Base-by-base conservation (phyloP, 2,888 invertebrate species). In the Polymixis lichenea region DNA sequence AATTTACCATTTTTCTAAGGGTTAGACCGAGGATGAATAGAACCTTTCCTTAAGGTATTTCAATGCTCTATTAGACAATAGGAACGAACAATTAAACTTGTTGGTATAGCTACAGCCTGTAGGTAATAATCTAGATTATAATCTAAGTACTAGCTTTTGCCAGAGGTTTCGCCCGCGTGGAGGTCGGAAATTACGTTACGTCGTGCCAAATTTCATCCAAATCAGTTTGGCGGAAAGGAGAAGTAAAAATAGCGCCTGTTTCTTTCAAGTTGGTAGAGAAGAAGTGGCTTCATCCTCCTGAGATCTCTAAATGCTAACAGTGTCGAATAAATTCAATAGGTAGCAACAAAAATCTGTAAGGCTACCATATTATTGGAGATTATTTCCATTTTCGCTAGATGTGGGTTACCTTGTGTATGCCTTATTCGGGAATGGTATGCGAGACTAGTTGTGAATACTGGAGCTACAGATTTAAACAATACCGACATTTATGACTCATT, bases 321-420 rank as follows among this genome's bases (percentile, higher is more conserved):
- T 25, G 8, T 51, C 51, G 15, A 4, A 75, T 46, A 49, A 55
- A 53, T 25, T 55, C 22, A 17, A 22, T 15, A 58, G 19, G 8
- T 11, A 25, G 17, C 19, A 6, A 17, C 51, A 78, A 69, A 32
- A 53, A 43, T 22, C 8, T 25, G 15, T 43, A 15, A 55, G 32
- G 51, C 25, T 19, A 49, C n/a, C 17, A 19, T 49, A 25, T 43
- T 56, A 28, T 56, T 58, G 13, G 9, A 7, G 13, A 55, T 51
- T 28, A 71, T 32, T 19, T 43, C n/a, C n/a, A 55, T 70, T 62
- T 49, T 71, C 22, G 19, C 25, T 25, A 51, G 28, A 53, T 78
- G 28, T 67, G 38, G 61, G 51, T 79, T 62, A 74, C 80, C 84
- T 79, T n/a, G 74, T n/a, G 74, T 74, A 32, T 17, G 49, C 32